phyloP scores from a whole-genome alignment of 2,888 invertebrate species.

The Lepidonotus clava region DNA sequence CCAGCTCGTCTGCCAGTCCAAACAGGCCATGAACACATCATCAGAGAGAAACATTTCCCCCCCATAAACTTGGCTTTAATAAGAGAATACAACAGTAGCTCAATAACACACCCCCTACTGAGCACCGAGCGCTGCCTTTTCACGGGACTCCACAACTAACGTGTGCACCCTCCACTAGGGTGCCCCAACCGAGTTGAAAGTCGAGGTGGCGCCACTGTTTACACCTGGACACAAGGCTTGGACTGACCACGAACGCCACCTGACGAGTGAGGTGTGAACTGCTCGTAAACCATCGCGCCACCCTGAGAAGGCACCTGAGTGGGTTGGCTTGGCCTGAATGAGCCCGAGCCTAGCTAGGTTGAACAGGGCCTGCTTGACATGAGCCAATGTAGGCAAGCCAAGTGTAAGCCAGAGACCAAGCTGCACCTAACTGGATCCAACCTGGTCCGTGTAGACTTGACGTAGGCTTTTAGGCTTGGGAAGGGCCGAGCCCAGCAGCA shows the following conservation, averaged over 20 bases:
- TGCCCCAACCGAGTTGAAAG: background rate
- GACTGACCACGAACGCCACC: constrained; percentile 23
- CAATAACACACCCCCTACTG: background rate
- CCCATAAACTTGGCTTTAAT: too few species aligned
- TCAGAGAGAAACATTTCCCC: too few species aligned
- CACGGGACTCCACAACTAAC: background rate
- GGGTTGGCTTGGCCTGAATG: background rate
- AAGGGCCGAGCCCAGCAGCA: background rate
- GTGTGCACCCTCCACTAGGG: background rate
- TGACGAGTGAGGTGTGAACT: background rate
- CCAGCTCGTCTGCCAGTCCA: constrained; percentile 15
- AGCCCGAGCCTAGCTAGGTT: background rate
- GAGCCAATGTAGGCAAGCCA: too few species aligned
- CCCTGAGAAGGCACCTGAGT: constrained; percentile 24
- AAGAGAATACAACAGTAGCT: background rate
- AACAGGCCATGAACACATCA: constrained; percentile 37
- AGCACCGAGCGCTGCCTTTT: constrained; percentile 39
- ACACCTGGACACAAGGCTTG: constrained; percentile 10
- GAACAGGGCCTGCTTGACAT: background rate
- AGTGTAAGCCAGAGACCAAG: too few species aligned
- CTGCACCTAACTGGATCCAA: too few species aligned
- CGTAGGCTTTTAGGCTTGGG: too few species aligned
- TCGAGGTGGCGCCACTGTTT: background rate
- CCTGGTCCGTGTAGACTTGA: background rate
- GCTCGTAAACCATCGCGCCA: constrained; percentile 8